These are phyloP conservation scores for Mastomys coucha DNA, from an alignment of 2,113 vertebrate species.

Conservation along the genomic window DNA sequence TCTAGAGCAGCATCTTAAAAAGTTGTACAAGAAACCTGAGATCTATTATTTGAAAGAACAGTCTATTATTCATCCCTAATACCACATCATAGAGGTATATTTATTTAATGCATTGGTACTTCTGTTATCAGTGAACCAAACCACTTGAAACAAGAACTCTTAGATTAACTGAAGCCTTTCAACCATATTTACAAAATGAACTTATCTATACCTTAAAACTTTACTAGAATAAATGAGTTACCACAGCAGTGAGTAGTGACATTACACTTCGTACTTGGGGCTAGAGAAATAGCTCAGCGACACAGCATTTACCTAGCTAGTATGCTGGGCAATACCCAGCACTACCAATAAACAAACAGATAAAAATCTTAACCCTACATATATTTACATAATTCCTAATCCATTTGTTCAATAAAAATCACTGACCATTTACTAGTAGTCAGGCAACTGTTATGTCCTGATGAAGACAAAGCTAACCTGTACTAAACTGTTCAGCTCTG, in stretches of 20 bases:
- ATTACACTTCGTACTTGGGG: neutral
- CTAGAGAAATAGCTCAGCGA: neutral
- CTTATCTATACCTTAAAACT: neutral
- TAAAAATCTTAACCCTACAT: neutral
- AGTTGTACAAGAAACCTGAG: neutral
- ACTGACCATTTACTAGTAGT: neutral
- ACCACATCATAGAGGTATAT: neutral
- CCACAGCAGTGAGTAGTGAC: neutral
- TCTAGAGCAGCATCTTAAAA: conserved; percentile 7
- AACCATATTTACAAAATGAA: neutral
- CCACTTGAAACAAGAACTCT: conserved; percentile 28
- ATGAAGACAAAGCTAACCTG: conserved; percentile 17
- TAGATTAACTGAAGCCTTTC: neutral
- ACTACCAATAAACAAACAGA: neutral
- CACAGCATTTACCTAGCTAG: neutral
- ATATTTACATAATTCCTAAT: neutral
- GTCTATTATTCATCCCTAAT: neutral
- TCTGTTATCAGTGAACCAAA: conserved; percentile 34
- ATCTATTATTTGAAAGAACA: neutral
- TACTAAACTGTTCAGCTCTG: neutral
- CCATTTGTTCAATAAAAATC: conserved; percentile 38
- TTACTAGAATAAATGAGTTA: neutral
- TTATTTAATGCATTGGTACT: neutral
- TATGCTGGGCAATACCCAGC: neutral
- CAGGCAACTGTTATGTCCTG: neutral